Conservation (phyloP, 2,797 vertebrate genomes). For the Anomalospiza imberbis region DNA sequence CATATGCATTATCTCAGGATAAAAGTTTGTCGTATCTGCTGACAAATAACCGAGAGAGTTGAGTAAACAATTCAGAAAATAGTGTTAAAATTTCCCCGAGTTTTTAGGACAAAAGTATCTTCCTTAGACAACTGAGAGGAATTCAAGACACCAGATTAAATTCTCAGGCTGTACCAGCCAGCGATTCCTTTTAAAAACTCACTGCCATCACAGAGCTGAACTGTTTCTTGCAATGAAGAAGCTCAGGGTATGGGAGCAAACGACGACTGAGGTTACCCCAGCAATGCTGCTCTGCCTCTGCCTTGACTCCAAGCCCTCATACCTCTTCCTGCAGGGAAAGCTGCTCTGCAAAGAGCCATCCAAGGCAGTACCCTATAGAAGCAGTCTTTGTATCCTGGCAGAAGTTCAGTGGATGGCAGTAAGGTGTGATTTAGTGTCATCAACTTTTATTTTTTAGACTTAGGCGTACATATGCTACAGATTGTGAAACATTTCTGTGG, state of each 20-base stretch:
- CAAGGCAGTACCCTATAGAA: not conserved
- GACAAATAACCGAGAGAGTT: not conserved
- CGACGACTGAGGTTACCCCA: not conserved
- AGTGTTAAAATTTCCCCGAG: not conserved
- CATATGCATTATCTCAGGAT: not conserved
- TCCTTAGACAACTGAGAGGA: not conserved
- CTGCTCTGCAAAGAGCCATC: not conserved
- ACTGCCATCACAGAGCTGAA: not conserved
- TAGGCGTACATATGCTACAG: not conserved
- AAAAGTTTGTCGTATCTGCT: not conserved
- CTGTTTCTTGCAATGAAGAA: not conserved
- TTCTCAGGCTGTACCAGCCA: not conserved
- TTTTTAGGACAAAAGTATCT: not conserved
- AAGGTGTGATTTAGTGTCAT: not conserved
- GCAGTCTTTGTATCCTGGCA: not conserved
- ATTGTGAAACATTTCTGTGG: not conserved
- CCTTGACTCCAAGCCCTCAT: not conserved
- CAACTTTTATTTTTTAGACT: not conserved
- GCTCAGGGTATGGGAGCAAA: not conserved
- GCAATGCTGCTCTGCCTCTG: not conserved
- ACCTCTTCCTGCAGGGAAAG: not conserved
- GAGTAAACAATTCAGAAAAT: not conserved
- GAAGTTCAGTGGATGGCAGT: not conserved
- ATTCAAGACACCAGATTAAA: not conserved
- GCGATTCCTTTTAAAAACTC: accelerated